Percentiles rank a stretch among this genome's conserved stretches.
These are phyloP conservation scores for Hemitrygon akajei DNA, from an alignment of 2,797 vertebrate genomes.

Conservation along the genomic window DNA sequence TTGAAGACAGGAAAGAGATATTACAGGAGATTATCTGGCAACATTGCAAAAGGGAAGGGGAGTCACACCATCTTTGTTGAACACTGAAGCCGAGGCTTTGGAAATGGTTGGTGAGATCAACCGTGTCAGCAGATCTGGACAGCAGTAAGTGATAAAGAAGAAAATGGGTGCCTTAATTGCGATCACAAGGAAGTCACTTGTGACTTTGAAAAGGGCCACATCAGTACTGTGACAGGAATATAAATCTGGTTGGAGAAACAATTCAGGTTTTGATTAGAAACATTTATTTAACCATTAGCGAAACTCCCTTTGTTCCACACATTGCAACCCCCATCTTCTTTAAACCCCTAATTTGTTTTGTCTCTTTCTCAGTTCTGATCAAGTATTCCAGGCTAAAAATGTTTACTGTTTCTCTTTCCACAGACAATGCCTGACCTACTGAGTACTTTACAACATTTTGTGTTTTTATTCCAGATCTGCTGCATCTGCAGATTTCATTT, in stretches of 20 bases:
- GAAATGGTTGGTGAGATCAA: not conserved
- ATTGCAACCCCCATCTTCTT: too few species aligned
- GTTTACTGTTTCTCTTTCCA: too few species aligned
- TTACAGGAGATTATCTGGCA: not conserved
- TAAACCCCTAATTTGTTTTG: too few species aligned
- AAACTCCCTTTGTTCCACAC: too few species aligned
- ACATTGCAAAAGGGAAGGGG: not conserved
- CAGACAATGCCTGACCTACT: too few species aligned
- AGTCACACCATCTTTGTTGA: not conserved
- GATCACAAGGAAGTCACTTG: not conserved
- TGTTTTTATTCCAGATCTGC: too few species aligned
- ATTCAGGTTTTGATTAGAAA: not conserved
- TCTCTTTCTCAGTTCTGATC: too few species aligned
- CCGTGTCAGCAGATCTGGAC: not conserved
- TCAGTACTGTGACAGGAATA: not conserved
- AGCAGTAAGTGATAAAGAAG: not conserved
- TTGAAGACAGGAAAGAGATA: not conserved
- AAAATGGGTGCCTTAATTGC: not conserved
- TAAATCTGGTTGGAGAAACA: not conserved
- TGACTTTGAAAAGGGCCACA: not conserved
- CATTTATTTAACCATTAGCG: too few species aligned
- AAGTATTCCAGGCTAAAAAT: too few species aligned
- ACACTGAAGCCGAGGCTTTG: not conserved
- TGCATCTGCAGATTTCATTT: too few species aligned
- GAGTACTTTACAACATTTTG: too few species aligned